Evolutionary conservation across 1,140 invertebrate species (phyloP).

Genomic region (Drosophila bocqueti): DNA sequence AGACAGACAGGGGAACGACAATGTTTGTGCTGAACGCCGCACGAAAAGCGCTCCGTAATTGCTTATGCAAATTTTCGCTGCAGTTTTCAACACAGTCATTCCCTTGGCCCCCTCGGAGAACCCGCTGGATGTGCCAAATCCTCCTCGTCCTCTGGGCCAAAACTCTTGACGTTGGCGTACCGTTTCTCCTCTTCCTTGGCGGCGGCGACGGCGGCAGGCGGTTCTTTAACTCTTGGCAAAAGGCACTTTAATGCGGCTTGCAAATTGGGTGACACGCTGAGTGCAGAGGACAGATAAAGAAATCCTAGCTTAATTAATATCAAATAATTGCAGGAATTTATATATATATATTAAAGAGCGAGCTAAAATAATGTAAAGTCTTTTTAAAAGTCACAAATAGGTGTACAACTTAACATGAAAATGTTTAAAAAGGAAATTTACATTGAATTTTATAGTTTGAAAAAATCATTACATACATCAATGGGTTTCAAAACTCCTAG

Average conservation of each 20-base stretch:
- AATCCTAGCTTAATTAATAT: not conserved
- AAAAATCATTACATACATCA: not conserved
- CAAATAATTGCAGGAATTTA: not conserved
- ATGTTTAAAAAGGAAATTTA: not conserved
- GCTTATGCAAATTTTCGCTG: conserved; percentile 72
- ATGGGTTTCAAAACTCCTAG: not conserved
- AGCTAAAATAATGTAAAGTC: not conserved
- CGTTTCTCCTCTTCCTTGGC: not conserved
- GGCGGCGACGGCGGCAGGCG: not conserved
- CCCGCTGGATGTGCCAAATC: conserved; percentile 9
- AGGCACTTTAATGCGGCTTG: conserved; percentile 12
- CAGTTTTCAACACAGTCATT: conserved; percentile 41
- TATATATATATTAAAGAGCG: not conserved
- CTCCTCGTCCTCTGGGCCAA: conserved; percentile 28
- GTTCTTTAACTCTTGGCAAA: conserved; percentile 17
- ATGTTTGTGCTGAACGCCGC: conserved; percentile 17
- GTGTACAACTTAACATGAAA: not conserved
- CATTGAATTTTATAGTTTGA: not conserved
- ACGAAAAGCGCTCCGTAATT: conserved; percentile 63
- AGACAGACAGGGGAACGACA: conserved; percentile 4
- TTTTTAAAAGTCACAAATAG: not conserved
- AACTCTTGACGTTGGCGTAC: conserved; percentile 15
- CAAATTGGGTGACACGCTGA: conserved; percentile 9
- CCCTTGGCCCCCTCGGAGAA: not conserved
- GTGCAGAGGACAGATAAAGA: conserved; percentile 17